phyloP scores from a whole-genome alignment of 2,797 vertebrate genomes.

The Pangasius krempfi region DNA sequence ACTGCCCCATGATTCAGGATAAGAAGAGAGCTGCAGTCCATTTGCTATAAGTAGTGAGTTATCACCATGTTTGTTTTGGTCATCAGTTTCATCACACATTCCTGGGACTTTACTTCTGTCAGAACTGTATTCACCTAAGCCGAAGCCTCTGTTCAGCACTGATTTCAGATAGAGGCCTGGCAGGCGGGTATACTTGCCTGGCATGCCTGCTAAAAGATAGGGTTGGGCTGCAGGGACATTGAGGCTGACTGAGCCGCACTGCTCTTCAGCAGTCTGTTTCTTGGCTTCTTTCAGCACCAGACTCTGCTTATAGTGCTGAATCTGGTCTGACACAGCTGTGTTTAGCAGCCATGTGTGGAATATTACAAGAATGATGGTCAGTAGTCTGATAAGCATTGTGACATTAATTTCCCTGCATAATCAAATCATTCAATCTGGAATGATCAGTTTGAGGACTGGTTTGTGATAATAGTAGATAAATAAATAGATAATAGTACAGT shows the following conservation, averaged over 20 bases:
- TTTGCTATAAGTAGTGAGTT: slow-evolving; percentile 14
- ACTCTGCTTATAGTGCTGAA: slow-evolving; percentile 68
- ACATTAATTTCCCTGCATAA: slow-evolving; percentile 24
- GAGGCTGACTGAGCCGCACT: slow-evolving; percentile 76
- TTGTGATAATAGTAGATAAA: too few relatives aligned
- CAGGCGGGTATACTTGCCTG: slow-evolving; percentile 64
- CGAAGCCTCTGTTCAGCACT: slow-evolving; percentile 15
- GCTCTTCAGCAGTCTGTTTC: slow-evolving; percentile 70
- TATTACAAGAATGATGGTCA: slow-evolving; percentile 74
- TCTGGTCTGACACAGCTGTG: slow-evolving; percentile 66
- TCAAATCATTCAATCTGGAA: not conserved
- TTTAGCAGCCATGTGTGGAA: slow-evolving; percentile 75
- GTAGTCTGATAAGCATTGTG: slow-evolving; percentile 74
- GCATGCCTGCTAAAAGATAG: slow-evolving; percentile 76
- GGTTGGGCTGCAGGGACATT: slow-evolving; percentile 70
- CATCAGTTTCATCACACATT: slow-evolving; percentile 36
- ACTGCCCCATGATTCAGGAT: not conserved
- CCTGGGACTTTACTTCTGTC: slow-evolving; percentile 42
- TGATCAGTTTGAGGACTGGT: slow-evolving; percentile 6
- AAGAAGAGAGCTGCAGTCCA: not conserved
- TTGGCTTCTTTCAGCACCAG: slow-evolving; percentile 69
- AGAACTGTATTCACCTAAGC: slow-evolving; percentile 58
- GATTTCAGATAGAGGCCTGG: slow-evolving; percentile 49
- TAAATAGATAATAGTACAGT: too few relatives aligned
- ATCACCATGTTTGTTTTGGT: slow-evolving; percentile 34